Evolutionary conservation across 1,140 invertebrate species (phyloP), one percentile per base, ranked within the genome.

Genomic region (Zeugodacus cucurbitae): DNA sequence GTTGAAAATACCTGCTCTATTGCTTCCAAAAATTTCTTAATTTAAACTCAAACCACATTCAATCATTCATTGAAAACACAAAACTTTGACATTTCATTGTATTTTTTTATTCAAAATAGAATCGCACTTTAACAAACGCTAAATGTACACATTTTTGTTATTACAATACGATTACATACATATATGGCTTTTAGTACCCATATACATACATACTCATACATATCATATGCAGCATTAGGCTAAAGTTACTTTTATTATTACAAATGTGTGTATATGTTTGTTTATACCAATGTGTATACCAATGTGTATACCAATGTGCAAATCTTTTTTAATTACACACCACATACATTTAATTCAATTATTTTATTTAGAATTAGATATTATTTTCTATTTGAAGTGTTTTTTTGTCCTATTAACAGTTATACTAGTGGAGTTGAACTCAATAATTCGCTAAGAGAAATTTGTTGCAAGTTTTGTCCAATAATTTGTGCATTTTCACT

Each of bases 71-170:
- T 62, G 58, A 62, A 62, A 54, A 4, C 20, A 54, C 1, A 20
- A 54, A 54, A 17, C 14, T 14, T 54, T 62, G n/a, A 26, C 10
- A 1, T 62, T 62, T 44, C n/a, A 48, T 44, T 48, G 22, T 82
- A n/a, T n/a, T n/a, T 82, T 82, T 82, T 82, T 82, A 82, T 82
- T 82, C 37, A 82, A 82, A 82, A 82, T 82, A 29, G 41, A 82
- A 29, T 82, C 74, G 74, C 20, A 48, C 74, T 82, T 82, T 37
- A 82, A 82, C 74, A 82, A 82, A 82, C 41, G 74, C n/a, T 48
- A 34, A 48, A 29, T 48, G 11, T 48, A 82, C 74, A 82, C n/a
- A 82, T 48, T 44, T 82, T 48, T 37, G 34, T 26, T 62, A 62
- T 26, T 62, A 62, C n/a, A 17, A 7, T 62, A 7, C 14, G 14